Evolutionary conservation across 1,140 invertebrate genomes (phyloP), one percentile per base, ranked within the genome.

Genomic region (Xylocopa sonorina): DNA sequence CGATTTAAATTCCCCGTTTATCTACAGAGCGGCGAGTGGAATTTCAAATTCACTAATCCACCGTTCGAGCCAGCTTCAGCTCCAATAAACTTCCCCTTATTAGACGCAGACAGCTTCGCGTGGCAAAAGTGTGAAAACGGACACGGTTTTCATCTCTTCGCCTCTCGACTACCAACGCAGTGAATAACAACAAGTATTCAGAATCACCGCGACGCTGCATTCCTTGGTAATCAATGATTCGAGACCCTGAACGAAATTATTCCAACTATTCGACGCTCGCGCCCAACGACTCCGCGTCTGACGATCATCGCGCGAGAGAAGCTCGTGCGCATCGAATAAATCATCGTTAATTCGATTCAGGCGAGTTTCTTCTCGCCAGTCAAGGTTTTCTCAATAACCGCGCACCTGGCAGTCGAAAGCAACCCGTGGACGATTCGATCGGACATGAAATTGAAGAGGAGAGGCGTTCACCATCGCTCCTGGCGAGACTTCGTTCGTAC

Each of bases 321-420:
- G 18, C 41, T 46, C 38, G 10, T 9, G 14, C 1, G 29, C 12
- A 32, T 34, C 48, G 16, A 34, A 68, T 51, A 68, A 68, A 51
- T 68, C 66, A 68, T 68, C 66, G 32, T 68, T 68, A 51, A 50
- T 24, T 68, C 66, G 10, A 68, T 68, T 68, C 48, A 51, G 10
- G 0, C 14, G 21, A 51, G 3, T n/a, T 21, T 18, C 18, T 12
- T 1, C 12, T 21, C 10, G 62, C 27, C 34, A 18, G 27, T 64
- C 38, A 18, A 27, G 18, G 27, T 43, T 64, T 43, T 64, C 21
- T 43, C 18, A 43, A 43, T 16, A 12, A 18, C 24, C n/a, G 18
- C 14, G 43, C 34, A 10, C 9, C n/a, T 18, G 62, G 9, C 62
- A 43, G 38, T 7, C 10, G 7, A 24, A 27, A 57, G 3, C 27